phyloP scores from a whole-genome alignment of 2,797 vertebrate genomes.

The Betta splendens region DNA sequence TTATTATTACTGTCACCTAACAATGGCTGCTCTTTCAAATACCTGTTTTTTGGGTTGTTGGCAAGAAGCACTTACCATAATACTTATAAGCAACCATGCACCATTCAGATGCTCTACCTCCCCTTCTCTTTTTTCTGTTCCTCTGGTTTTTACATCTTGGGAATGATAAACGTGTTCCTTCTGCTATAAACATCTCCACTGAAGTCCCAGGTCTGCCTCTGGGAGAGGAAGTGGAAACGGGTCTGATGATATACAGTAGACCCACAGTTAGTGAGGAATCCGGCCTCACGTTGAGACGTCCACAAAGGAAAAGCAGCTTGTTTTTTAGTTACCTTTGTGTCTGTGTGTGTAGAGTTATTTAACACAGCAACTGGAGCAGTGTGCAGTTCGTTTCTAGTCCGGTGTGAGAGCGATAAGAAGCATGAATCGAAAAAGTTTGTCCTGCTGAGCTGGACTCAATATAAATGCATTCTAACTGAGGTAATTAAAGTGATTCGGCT shows the following conservation, averaged over 20 bases:
- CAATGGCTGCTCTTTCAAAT: neutral
- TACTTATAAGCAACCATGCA: conserved; percentile 5
- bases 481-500: conserved; percentile 57
- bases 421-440: conserved; percentile 31
- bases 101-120: conserved; percentile 28
- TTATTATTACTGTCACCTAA: conserved; percentile 1
- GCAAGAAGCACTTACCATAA: neutral
- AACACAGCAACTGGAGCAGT: neutral
- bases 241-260: conserved; percentile 57
- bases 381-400: conserved; percentile 22
- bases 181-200: conserved; percentile 77
- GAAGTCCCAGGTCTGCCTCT: conserved; percentile 72
- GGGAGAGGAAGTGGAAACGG: conserved; percentile 65
- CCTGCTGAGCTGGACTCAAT: conserved; percentile 30
- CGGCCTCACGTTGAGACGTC: conserved; percentile 46
- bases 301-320: conserved; percentile 43
- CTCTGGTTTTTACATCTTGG: conserved; percentile 72
- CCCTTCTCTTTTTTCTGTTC: neutral
- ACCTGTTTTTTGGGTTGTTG: neutral
- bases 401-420: conserved; percentile 22
- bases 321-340: conserved; percentile 20
- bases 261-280: conserved; percentile 49
- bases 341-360: conserved; percentile 3
- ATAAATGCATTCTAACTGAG: conserved; percentile 56
- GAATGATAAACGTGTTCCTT: conserved; percentile 56